Evolutionary conservation across 53 echinoderm and acorn worm genomes (phyloP).

Genomic region (Zoroaster sp.): DNA sequence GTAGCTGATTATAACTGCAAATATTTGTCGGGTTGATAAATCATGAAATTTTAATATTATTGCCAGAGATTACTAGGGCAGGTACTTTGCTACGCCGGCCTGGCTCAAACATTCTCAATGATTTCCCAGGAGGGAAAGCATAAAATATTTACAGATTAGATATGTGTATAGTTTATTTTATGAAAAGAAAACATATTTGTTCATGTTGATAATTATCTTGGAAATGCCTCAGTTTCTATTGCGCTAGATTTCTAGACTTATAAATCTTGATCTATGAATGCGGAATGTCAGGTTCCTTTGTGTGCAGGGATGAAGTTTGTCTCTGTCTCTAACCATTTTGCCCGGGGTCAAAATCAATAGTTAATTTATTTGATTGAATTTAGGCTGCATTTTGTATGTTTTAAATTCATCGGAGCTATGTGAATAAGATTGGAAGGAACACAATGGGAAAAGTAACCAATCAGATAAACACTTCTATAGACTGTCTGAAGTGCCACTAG

Average conservation of each 20-base stretch:
- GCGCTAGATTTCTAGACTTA: neutral
- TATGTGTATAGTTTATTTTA: neutral
- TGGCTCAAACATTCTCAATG: neutral
- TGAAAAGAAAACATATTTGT: neutral
- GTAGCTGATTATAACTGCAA: neutral
- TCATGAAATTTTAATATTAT: neutral
- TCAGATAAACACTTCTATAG: neutral
- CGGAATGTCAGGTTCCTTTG: neutral
- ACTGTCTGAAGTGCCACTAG: neutral
- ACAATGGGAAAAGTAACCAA: neutral
- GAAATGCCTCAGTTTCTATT: neutral
- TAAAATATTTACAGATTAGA: neutral
- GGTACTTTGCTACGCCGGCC: neutral
- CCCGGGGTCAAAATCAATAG: constrained; percentile 38
- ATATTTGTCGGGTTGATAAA: constrained; percentile 1
- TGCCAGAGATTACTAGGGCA: neutral
- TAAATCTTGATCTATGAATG: constrained; percentile 34
- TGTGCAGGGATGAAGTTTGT: neutral
- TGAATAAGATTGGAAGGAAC: neutral
- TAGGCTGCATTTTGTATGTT: neutral
- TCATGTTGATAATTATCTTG: neutral
- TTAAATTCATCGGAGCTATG: neutral
- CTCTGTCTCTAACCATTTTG: constrained; percentile 4
- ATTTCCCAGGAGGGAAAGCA: constrained; percentile 10
- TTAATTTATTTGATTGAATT: constrained; percentile 9